Conservation (phyloP, 2,113 vertebrate genomes). For the Chaetops frenatus region DNA sequence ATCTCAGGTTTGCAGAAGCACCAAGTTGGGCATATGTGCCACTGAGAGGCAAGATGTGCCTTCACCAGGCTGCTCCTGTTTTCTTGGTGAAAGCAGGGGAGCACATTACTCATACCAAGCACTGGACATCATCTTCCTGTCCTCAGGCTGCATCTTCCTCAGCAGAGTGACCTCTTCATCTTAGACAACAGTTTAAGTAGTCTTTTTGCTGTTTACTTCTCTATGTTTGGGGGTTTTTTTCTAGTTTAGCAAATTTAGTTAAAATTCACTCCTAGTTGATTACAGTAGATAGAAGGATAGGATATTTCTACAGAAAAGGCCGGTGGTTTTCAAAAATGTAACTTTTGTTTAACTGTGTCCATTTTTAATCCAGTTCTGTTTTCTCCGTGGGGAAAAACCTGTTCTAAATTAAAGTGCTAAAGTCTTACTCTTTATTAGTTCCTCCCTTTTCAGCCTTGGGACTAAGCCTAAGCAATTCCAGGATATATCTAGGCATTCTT, state of each 20-base stretch:
- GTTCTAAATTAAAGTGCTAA: background rate
- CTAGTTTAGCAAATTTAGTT: background rate
- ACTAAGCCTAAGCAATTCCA: background rate
- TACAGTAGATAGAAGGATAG: background rate
- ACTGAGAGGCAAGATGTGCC: background rate
- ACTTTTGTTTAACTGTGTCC: background rate
- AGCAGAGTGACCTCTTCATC: background rate
- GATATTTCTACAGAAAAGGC: background rate
- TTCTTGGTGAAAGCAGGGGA: background rate
- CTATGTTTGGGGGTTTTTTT: background rate
- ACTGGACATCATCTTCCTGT: background rate
- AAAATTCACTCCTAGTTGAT: background rate
- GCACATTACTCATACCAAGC: background rate
- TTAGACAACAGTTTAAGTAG: background rate
- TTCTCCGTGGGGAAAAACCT: background rate
- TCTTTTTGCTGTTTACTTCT: background rate
- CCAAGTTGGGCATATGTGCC: background rate
- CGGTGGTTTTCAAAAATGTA: background rate
- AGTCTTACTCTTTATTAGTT: background rate
- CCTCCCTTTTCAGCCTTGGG: background rate
- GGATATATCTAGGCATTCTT: background rate
- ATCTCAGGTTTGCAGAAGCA: background rate
- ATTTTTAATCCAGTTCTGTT: background rate
- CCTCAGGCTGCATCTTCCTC: background rate
- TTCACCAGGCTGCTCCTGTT: background rate